Percentiles rank a stretch among this genome's conserved stretches.
Conservation (phyloP, 2,113 vertebrate genomes). For the Chionomys nivalis region DNA sequence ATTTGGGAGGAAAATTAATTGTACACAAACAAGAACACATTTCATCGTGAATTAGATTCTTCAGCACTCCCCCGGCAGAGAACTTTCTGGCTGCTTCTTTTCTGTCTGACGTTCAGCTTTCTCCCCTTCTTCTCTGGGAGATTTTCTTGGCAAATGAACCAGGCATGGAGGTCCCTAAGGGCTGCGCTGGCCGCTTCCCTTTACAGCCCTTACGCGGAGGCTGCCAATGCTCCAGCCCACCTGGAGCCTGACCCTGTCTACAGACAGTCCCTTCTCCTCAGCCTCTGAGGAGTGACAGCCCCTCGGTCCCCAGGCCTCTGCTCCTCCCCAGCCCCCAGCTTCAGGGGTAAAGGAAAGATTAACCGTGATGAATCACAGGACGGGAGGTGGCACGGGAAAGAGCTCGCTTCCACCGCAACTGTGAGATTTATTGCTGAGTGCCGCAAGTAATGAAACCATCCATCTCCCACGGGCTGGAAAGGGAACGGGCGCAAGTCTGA, state of each 20-base stretch:
- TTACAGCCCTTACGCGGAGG: neutral
- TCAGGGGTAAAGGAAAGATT: slow-evolving; percentile 85
- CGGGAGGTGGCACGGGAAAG: slow-evolving; percentile 79
- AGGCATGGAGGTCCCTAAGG: slow-evolving; percentile 35
- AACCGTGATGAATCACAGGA: slow-evolving; percentile 86
- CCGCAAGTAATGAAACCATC: slow-evolving; percentile 88
- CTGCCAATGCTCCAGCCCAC: neutral
- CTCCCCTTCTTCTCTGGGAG: neutral
- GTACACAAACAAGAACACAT: slow-evolving; percentile 60
- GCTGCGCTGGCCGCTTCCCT: neutral
- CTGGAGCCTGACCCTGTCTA: slow-evolving; percentile 57
- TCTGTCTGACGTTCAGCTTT: neutral
- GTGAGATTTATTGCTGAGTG: slow-evolving; percentile 84
- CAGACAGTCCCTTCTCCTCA: slow-evolving; percentile 54
- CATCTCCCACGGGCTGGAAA: slow-evolving; percentile 83
- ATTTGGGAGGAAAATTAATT: slow-evolving; percentile 61
- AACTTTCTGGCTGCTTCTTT: slow-evolving; percentile 24
- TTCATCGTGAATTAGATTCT: slow-evolving; percentile 53
- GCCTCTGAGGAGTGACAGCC: slow-evolving; percentile 78
- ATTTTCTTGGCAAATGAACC: slow-evolving; percentile 60
- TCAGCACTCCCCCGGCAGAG: slow-evolving; percentile 15
- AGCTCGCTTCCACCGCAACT: slow-evolving; percentile 83
- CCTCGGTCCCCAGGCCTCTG: slow-evolving; percentile 82
- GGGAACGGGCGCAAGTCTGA: slow-evolving; percentile 64
- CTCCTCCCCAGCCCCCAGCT: neutral